Evolutionary conservation across 2,888 invertebrate genomes (phyloP).

Genomic region (Sylvicola cinctus): DNA sequence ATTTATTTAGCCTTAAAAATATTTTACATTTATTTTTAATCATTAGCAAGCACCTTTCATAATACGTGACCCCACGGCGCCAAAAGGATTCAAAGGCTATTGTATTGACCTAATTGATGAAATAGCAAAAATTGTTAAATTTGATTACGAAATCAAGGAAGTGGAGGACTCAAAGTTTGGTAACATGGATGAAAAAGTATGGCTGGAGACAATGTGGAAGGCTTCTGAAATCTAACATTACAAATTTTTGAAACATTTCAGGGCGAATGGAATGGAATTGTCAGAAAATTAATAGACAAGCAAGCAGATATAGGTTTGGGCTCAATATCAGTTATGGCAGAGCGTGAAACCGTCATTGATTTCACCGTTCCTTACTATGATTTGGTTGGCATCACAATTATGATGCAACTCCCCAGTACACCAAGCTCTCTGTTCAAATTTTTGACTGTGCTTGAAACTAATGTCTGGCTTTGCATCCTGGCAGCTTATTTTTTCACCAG

Average conservation of each 20-base stretch:
- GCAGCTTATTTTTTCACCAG: slow-evolving; percentile 90
- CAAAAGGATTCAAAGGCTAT: slow-evolving; percentile 61
- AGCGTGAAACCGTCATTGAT: slow-evolving; percentile 89
- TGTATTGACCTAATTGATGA: slow-evolving; percentile 86
- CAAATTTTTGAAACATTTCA: slow-evolving; percentile 26
- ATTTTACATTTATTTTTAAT: slow-evolving; percentile 2
- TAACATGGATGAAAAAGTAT: slow-evolving; percentile 51
- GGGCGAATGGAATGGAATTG: slow-evolving; percentile 69
- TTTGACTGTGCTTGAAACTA: slow-evolving; percentile 83
- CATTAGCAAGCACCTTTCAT: slow-evolving; percentile 67
- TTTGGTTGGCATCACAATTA: slow-evolving; percentile 87
- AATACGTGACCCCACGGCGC: slow-evolving; percentile 41
- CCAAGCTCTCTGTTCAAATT: slow-evolving; percentile 92
- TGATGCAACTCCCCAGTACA: slow-evolving; percentile 78
- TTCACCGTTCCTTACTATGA: slow-evolving; percentile 98
- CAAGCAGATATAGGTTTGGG: slow-evolving; percentile 86
- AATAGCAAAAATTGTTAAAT: slow-evolving; percentile 63
- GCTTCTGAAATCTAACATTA: slow-evolving; percentile 41
- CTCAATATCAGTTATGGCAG: slow-evolving; percentile 92
- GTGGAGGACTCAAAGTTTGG: slow-evolving; percentile 71
- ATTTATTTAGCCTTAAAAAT: too few species aligned
- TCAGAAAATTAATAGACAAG: slow-evolving; percentile 62
- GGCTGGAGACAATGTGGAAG: too few species aligned
- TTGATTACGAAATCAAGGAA: slow-evolving; percentile 74
- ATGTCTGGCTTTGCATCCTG: slow-evolving; percentile 92